These are phyloP conservation scores for Trematomus bernacchii DNA, from an alignment of 2,797 vertebrate species.

Conservation along the genomic window DNA sequence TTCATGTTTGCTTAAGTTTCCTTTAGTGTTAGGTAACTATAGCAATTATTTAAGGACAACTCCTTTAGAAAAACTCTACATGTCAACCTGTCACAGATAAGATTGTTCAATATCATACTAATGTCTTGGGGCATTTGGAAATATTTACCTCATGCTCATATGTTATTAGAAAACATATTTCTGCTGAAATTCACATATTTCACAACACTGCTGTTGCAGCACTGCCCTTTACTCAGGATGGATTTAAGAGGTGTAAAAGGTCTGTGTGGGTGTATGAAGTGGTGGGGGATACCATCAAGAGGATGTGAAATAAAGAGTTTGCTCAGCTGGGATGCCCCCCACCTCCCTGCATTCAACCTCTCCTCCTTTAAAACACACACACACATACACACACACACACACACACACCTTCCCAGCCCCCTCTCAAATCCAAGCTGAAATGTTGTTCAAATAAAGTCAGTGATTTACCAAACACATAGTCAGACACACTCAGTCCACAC, in stretches of 20 bases:
- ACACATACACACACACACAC: slow-evolving; percentile 40
- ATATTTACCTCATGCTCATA: background rate
- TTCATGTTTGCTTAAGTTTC: background rate
- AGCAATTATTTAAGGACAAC: background rate
- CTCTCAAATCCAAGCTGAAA: slow-evolving; percentile 55
- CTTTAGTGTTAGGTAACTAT: background rate
- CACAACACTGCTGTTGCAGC: background rate
- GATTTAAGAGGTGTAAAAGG: slow-evolving; percentile 43
- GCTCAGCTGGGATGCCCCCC: slow-evolving; percentile 81
- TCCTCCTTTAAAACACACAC: slow-evolving; percentile 50
- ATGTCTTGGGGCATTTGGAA: background rate
- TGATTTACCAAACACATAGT: slow-evolving; percentile 72
- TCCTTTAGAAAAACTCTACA: background rate
- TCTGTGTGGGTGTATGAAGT: slow-evolving; percentile 55
- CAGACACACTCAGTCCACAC: slow-evolving; percentile 50
- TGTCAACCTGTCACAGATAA: background rate
- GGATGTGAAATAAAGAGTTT: slow-evolving; percentile 86
- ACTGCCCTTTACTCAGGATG: slow-evolving; percentile 4
- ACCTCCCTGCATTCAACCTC: slow-evolving; percentile 23
- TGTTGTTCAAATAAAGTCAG: slow-evolving; percentile 78
- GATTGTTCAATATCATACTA: background rate
- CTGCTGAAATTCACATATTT: slow-evolving; percentile 12
- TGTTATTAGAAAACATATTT: background rate
- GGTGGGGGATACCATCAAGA: slow-evolving; percentile 66
- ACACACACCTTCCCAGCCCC: slow-evolving; percentile 61